Conservation (phyloP, 2,888 invertebrate species). For the Cataglyphis albicans region DNA sequence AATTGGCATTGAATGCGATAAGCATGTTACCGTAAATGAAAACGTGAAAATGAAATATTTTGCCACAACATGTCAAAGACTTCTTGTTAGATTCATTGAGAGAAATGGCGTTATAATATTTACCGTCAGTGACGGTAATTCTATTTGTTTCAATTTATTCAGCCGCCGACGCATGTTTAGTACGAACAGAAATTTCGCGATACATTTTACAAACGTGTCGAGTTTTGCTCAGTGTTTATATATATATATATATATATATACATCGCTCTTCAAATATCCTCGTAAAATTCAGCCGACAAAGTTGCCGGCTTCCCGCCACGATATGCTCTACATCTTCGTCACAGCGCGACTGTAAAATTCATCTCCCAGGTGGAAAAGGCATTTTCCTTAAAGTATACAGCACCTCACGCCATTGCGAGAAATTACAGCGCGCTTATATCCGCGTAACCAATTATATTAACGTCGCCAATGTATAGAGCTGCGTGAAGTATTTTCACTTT, state of each 20-base stretch:
- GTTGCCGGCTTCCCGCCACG: conserved; percentile 19
- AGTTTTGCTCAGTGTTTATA: conserved; percentile 20
- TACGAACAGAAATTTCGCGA: conserved; percentile 28
- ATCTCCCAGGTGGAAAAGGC: conserved; percentile 17
- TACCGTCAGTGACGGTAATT: conserved; percentile 10
- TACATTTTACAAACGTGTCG: conserved; percentile 36
- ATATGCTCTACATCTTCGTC: conserved; percentile 51
- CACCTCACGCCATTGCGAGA: conserved; percentile 4
- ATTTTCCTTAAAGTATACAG: conserved; percentile 28
- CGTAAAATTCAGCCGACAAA: conserved; percentile 38
- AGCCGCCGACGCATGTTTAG: conserved; percentile 4
- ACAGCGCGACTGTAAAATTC: conserved; percentile 37
- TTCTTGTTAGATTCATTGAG: not conserved
- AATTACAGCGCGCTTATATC: conserved; percentile 42
- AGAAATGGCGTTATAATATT: conserved; percentile 24
- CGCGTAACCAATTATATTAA: conserved; percentile 52
- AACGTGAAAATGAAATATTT: conserved; percentile 9
- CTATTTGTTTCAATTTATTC: conserved; percentile 36
- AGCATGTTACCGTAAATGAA: not conserved
- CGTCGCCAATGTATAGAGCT: conserved; percentile 35
- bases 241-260: conserved; percentile 6
- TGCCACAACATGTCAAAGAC: conserved; percentile 1
- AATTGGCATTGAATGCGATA: not conserved
- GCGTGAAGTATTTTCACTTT: conserved; percentile 29
- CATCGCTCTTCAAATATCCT: conserved; percentile 41